Evolutionary conservation across 2,797 vertebrate species (phyloP), one percentile per base, ranked within the genome.

Genomic region (Gastrophryne carolinensis): DNA sequence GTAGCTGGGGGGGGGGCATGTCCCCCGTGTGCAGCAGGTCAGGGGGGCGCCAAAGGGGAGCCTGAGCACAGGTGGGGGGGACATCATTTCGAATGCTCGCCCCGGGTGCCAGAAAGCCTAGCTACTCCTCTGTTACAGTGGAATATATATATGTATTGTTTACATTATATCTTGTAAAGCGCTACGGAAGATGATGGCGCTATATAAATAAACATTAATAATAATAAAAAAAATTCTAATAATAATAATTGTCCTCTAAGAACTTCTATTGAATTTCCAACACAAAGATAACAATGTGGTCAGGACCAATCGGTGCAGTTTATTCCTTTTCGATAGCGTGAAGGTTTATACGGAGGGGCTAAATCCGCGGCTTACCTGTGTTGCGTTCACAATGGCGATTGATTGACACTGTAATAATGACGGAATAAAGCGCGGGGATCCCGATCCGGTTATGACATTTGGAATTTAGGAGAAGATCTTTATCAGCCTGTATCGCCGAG

Each of bases 241-340:
- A n/a, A n/a, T n/a, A n/a, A n/a, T n/a, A n/a, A n/a, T 52, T 64
- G 44, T 7, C 32, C 21, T 35, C 9, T 47, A 66, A 23, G 32
- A 34, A 52, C 35, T 21, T 17, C 63, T 66, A 66, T 66, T 66
- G 29, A 50, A 52, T 66, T 66, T 19, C 63, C 26, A 23, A 52
- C 30, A 52, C 19, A 1, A 17, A 30, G 61, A 64, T 64, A 27
- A 49, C 44, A 44, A 30, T 24, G n/a, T 47, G 29, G 3, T 26
- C 5, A 19, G 41, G 11, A 47, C 44, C 17, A 8, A 30, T 24
- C 39, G 1, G 2, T 3, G 4, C 15, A 44, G 30, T 35, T n/a
- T 66, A 34, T 53, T 53, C 35, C 1, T 3, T 5, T 26, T 4
- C 15, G 15, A 81, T 77, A 75, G 74, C 68, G 12, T 39, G 12